Evolutionary conservation across 2,888 invertebrate genomes (phyloP).

Genomic region (Fissipunctia ypsillon): DNA sequence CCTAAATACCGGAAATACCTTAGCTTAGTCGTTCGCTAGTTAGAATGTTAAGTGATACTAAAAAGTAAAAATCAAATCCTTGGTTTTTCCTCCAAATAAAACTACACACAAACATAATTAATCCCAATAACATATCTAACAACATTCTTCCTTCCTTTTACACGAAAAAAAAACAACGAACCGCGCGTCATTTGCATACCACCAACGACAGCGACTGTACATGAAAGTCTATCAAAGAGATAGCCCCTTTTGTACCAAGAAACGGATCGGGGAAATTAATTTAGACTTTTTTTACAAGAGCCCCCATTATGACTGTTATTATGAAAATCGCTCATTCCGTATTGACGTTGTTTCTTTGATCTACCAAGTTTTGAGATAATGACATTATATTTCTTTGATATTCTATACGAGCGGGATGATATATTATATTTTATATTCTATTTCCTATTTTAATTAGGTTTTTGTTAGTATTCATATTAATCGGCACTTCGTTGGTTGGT

Average conservation of each 20-base stretch:
- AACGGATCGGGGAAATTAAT: slow-evolving; percentile 87
- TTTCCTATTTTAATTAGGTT: slow-evolving; percentile 68
- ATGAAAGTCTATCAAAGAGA: slow-evolving; percentile 85
- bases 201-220: slow-evolving; percentile 66
- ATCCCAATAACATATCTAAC: slow-evolving; percentile 28
- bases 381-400: slow-evolving; percentile 85
- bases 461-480: slow-evolving; percentile 60
- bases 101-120: slow-evolving; percentile 20
- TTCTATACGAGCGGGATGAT: slow-evolving; percentile 73
- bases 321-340: slow-evolving; percentile 72
- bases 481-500: slow-evolving; percentile 36
- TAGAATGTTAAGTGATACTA: neutral
- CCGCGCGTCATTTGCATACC: slow-evolving; percentile 64
- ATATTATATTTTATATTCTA: slow-evolving; percentile 68
- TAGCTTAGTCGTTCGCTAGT: too few relatives aligned
- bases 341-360: slow-evolving; percentile 85
- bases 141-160: slow-evolving; percentile 39
- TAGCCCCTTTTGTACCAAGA: slow-evolving; percentile 80
- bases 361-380: slow-evolving; percentile 80
- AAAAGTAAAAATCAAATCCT: neutral
- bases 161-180: slow-evolving; percentile 49
- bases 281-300: slow-evolving; percentile 79
- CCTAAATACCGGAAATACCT: too few relatives aligned
- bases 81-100: slow-evolving; percentile 4
- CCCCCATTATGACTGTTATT: slow-evolving; percentile 71